phyloP scores from a whole-genome alignment of 2,888 invertebrate species.

The Acanthopleura granulata region DNA sequence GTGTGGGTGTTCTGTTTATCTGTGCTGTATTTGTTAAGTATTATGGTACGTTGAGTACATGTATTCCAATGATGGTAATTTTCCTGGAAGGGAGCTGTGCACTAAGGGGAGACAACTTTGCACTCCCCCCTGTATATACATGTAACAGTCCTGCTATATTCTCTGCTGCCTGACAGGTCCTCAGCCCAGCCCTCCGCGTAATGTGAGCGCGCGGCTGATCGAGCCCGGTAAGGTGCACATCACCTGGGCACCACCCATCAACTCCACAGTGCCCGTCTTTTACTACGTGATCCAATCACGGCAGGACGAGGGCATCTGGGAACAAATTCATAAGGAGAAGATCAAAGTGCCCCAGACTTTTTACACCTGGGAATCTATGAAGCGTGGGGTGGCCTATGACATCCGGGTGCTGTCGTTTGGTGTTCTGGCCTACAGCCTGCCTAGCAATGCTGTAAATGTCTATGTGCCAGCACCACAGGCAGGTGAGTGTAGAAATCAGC shows the following conservation, averaged over 20 bases:
- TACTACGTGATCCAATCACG: conserved; percentile 59
- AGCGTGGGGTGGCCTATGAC: conserved; percentile 1
- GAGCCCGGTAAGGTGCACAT: conserved; percentile 91
- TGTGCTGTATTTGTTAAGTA: no score
- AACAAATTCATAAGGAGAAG: background rate
- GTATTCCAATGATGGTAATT: no score
- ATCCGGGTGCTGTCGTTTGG: conserved; percentile 51
- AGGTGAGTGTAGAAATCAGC: background rate
- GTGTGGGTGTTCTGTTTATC: no score
- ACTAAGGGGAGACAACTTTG: no score
- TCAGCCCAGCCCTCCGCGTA: conserved; percentile 90
- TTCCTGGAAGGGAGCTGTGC: no score
- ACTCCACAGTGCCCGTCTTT: conserved; percentile 51
- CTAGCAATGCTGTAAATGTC: conserved; percentile 44
- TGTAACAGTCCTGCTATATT: background rate
- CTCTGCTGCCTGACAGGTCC: conserved; percentile 77
- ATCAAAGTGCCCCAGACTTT: conserved; percentile 12
- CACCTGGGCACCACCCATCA: conserved; percentile 70
- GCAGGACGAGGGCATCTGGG: conserved; percentile 11
- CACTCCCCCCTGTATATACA: no score
- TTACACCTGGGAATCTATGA: conserved; percentile 8
- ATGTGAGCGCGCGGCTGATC: conserved; percentile 86
- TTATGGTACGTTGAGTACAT: no score
- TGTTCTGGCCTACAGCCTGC: conserved; percentile 47
- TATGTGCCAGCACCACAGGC: background rate